Evolutionary conservation across 2,888 invertebrate species (phyloP).

Genomic region (Diarsia mendica): DNA sequence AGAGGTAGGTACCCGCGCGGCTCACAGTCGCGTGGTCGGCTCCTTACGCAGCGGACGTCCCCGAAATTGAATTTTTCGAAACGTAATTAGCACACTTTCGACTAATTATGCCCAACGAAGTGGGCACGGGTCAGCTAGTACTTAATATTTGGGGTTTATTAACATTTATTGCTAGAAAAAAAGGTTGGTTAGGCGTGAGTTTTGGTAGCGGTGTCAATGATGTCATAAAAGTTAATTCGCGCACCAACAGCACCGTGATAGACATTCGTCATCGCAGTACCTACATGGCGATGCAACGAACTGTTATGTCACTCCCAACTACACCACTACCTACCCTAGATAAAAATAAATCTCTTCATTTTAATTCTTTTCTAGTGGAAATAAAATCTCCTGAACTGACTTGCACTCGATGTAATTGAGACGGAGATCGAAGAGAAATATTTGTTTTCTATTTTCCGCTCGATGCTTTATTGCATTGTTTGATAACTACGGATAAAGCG

Average conservation of each 20-base stretch:
- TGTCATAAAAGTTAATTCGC: neutral
- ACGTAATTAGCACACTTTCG: too few species aligned
- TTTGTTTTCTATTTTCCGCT: too few species aligned
- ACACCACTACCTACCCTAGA: neutral
- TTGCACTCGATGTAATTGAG: neutral
- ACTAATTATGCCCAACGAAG: too few species aligned
- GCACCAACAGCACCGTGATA: neutral
- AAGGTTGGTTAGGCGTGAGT: neutral
- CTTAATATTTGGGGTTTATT: neutral
- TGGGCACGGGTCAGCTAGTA: too few species aligned
- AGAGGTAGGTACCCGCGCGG: too few species aligned
- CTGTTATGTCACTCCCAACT: too few species aligned
- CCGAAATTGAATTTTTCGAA: too few species aligned
- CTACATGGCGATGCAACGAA: too few species aligned
- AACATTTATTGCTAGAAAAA: neutral
- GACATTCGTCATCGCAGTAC: too few species aligned
- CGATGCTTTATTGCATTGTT: too few species aligned
- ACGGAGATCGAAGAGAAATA: neutral
- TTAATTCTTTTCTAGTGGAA: neutral
- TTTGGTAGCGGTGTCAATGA: neutral
- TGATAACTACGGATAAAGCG: neutral
- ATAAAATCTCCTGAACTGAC: neutral
- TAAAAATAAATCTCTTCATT: neutral
- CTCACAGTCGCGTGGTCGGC: too few species aligned
- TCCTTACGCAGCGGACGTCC: too few species aligned